Evolutionary conservation across 2,797 vertebrate genomes (phyloP), one percentile per base, ranked within the genome.

Genomic region (Triplophysa yarkandensis): DNA sequence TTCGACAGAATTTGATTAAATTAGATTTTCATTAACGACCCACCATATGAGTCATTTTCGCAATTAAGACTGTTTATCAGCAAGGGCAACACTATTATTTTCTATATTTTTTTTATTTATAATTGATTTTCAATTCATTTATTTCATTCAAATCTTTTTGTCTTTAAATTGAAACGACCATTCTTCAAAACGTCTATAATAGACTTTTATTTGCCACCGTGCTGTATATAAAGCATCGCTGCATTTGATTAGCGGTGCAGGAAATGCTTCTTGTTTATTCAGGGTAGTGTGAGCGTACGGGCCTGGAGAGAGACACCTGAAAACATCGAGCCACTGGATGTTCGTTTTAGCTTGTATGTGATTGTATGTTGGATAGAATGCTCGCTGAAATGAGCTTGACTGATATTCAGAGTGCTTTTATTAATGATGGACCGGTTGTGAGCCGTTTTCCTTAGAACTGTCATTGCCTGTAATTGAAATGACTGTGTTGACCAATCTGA

Each of bases 181-280:
- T 44, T 70, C 43, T 2, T 10, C 39, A 44, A 16, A 5, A n/a
- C 6, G 19, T 16, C 17, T 46, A 46, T n/a, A 46, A 46, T 46
- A 8, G 5, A 7, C 2, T 46, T n/a, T n/a, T 6, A n/a, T n/a
- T 11, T 61, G 19, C 19, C 1, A 7, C n/a, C 1, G 2, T 48
- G 27, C 68, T 61, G 27, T 60, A 61, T 41, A 36, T 71, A 48
- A 19, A 60, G 43, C 67, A 57, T 27, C 2, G 57, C 43, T 34
- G 28, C 21, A 28, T 61, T 19, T n/a, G 57, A 36, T 61, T 61
- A 71, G 57, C 19, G 16, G 57, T 25, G 43, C 55, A 46, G 28
- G 44, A 32, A 46, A 32, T 39, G 44, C 39, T 46, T 6, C 41
- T 61, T 71, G 17, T 19, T 46, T 46, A n/a, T 34, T 30, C 43